These are phyloP conservation scores for Neodiprion pinetum DNA, from an alignment of 1,140 invertebrate genomes.

Conservation along the genomic window DNA sequence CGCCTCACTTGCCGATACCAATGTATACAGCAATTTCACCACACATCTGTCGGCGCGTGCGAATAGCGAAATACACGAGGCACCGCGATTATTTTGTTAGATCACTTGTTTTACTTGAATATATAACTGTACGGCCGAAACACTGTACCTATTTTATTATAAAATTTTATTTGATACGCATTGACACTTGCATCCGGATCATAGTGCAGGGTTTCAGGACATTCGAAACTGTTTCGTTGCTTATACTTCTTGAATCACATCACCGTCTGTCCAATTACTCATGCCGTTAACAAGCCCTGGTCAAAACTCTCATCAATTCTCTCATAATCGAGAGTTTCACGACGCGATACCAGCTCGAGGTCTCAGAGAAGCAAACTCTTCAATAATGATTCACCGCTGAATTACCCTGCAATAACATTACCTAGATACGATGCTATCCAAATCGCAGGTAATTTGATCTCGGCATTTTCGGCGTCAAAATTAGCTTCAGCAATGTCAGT, in stretches of 20 bases:
- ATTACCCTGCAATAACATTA: too few relatives aligned
- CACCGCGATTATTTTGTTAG: conserved; percentile 25
- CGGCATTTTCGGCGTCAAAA: too few relatives aligned
- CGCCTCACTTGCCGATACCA: too few relatives aligned
- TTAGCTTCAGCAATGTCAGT: too few relatives aligned
- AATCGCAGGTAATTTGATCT: too few relatives aligned
- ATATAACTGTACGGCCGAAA: background rate
- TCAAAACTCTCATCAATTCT: too few relatives aligned
- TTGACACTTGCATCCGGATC: background rate
- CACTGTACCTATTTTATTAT: too few relatives aligned
- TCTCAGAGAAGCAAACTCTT: too few relatives aligned
- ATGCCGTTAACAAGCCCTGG: background rate
- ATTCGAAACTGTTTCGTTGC: background rate
- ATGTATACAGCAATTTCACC: conserved; percentile 23
- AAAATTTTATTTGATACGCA: background rate
- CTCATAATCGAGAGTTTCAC: too few relatives aligned
- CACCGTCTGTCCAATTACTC: background rate
- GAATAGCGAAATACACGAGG: conserved; percentile 21
- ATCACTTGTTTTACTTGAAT: conserved; percentile 9
- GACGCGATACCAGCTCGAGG: too few relatives aligned
- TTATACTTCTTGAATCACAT: conserved; percentile 1
- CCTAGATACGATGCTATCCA: too few relatives aligned
- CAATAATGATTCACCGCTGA: too few relatives aligned
- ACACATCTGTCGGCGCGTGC: conserved; percentile 30
- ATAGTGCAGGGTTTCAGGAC: background rate